phyloP scores from a whole-genome alignment of 2,797 vertebrate species.

The Tenualosa ilisha region DNA sequence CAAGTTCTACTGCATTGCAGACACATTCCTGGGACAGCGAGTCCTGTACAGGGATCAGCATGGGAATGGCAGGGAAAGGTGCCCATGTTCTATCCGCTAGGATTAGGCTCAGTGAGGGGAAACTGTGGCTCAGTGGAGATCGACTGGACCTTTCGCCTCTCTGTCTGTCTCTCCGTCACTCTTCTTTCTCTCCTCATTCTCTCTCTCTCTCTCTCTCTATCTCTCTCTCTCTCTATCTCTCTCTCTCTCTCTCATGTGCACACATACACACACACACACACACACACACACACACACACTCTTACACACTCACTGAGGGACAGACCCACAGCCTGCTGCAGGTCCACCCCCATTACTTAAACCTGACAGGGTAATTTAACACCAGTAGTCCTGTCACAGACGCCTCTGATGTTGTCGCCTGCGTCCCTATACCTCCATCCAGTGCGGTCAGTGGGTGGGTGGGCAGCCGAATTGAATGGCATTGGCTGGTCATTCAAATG shows the following conservation, averaged over 20 bases:
- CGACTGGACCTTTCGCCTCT: not conserved
- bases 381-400: not conserved
- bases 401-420: not conserved
- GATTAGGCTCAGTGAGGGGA: not conserved
- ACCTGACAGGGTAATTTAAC: slow-evolving; percentile 9
- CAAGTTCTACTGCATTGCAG: slow-evolving; percentile 17
- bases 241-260: too few species aligned
- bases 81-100: not conserved
- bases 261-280: too few species aligned
- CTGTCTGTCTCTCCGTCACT: not conserved
- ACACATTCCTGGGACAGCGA: not conserved
- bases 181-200: not conserved
- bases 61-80: not conserved
- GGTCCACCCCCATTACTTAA: slow-evolving; percentile 4
- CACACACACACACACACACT: not conserved
- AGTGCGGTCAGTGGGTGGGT: not conserved
- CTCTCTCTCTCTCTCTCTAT: not conserved
- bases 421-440: not conserved
- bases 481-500: too few species aligned
- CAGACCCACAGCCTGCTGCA: not conserved
- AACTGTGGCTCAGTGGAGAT: not conserved
- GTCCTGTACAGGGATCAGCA: not conserved
- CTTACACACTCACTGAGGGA: not conserved
- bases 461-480: not conserved
- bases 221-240: not conserved